Base-by-base conservation (phyloP, 2,888 invertebrate genomes). In the Cerceris rybyensis region DNA sequence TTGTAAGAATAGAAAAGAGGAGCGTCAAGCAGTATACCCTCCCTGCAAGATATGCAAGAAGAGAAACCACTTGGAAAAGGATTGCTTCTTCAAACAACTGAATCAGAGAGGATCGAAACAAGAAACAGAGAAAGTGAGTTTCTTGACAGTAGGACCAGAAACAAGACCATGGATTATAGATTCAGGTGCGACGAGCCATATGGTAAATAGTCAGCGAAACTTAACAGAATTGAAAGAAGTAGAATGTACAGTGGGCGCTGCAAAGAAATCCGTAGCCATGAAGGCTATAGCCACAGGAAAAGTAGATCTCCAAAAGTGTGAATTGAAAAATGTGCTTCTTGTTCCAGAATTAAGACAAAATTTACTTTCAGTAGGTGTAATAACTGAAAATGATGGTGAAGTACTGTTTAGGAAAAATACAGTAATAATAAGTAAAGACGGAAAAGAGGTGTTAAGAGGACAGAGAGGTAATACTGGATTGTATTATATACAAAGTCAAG, bases 301-400 rank as follows among this genome's bases (percentile, higher is more conserved):
- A 0, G n/a, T 66, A 14, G 42, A 59, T 11, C 41, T 43, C 7
- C 16, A 59, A 46, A 49, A 64, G 0, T 70, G 50, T 13, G 43
- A 17, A 1, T 50, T 70, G 0, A 70, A 50, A n/a, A 13, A 70
- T 6, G 69, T 69, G 0, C 39, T 70, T 9, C 41, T 52, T n/a
- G 69, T 75, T 5, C 69, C 69, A 13, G 70, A 75, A 5, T 13
- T 75, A 8, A 50, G 41, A 6, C 13, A 49, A 11, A 70, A 70
- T 39, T 16, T 69, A 2, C 13, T 70, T 9, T 75, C 70, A 1
- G 55, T 65, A 11, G 64, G 39, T 43, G 43, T 39, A 7, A 58
- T 75, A 13, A 59, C 55, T 6, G 39, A 69, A 66, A 66, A 28
- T 13, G 57, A 49, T 1, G 73, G 61, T 7, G 13, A 58, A 70